These are phyloP conservation scores for Parotia lawesii DNA, from an alignment of 2,113 vertebrate genomes.

Conservation along the genomic window DNA sequence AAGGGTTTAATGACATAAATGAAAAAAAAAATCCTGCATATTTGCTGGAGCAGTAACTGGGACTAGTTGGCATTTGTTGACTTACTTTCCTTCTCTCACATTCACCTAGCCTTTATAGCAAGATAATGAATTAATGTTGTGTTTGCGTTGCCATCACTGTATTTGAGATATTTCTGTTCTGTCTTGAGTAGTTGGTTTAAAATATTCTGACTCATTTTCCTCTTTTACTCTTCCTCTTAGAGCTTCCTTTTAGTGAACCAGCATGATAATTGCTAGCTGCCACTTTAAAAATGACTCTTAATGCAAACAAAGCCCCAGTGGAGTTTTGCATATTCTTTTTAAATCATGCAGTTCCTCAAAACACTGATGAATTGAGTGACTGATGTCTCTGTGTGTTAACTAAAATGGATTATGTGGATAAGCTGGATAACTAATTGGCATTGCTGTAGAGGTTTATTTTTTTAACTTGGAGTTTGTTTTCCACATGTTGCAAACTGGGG, in stretches of 20 bases:
- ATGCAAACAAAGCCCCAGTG: neutral
- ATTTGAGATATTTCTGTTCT: neutral
- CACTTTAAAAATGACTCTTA: neutral
- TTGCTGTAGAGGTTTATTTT: neutral
- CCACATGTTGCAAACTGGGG: neutral
- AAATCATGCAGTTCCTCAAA: neutral
- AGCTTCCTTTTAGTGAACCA: neutral
- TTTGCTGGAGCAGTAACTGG: neutral
- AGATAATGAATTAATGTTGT: neutral
- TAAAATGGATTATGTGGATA: neutral
- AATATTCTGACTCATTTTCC: neutral
- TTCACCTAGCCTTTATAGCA: neutral
- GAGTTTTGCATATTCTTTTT: neutral
- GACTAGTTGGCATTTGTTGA: neutral
- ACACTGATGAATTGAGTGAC: neutral
- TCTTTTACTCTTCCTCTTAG: neutral
- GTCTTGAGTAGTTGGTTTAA: neutral
- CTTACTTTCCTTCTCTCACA: neutral
- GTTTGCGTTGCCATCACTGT: accelerated
- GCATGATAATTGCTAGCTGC: neutral
- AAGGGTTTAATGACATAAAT: neutral
- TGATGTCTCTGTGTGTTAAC: neutral
- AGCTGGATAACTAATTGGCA: neutral
- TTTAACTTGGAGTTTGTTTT: neutral
- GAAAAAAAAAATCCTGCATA: neutral